Evolutionary conservation across 2,888 invertebrate genomes (phyloP).

Genomic region (Lasioglossum figueresi): DNA sequence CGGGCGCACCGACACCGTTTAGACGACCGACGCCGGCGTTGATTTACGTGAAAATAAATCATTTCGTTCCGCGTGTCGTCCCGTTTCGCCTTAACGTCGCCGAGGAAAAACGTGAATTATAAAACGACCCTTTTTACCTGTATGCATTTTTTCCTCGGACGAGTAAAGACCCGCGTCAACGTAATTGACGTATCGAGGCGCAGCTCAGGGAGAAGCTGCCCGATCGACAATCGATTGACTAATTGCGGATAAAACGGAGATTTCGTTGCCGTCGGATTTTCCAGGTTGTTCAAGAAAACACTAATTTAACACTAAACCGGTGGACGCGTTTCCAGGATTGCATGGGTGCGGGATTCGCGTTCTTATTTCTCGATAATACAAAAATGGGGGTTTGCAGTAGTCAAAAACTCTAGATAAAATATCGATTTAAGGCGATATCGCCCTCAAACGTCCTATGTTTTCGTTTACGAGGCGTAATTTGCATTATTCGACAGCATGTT

Average conservation of each 20-base stretch:
- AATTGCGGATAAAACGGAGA: not conserved
- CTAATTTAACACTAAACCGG: no score
- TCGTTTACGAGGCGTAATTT: no score
- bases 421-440: no score
- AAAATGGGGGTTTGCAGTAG: no score
- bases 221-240: constrained; percentile 14
- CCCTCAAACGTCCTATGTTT: no score
- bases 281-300: not conserved
- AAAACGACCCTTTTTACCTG: not conserved
- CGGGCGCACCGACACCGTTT: constrained; percentile 37
- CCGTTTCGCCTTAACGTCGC: constrained; percentile 8
- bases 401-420: no score
- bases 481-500: no score
- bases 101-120: constrained; percentile 14
- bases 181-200: constrained; percentile 20
- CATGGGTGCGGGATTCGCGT: no score
- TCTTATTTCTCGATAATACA: no score
- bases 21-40: constrained; percentile 31
- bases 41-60: constrained; percentile 55
- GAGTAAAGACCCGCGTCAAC: not conserved
- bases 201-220: not conserved
- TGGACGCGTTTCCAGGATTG: no score
- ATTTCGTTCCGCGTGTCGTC: constrained; percentile 30
- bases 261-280: constrained; percentile 9
- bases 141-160: not conserved